Conservation (phyloP, 1,140 invertebrate genomes). For the Drosophila serrata region DNA sequence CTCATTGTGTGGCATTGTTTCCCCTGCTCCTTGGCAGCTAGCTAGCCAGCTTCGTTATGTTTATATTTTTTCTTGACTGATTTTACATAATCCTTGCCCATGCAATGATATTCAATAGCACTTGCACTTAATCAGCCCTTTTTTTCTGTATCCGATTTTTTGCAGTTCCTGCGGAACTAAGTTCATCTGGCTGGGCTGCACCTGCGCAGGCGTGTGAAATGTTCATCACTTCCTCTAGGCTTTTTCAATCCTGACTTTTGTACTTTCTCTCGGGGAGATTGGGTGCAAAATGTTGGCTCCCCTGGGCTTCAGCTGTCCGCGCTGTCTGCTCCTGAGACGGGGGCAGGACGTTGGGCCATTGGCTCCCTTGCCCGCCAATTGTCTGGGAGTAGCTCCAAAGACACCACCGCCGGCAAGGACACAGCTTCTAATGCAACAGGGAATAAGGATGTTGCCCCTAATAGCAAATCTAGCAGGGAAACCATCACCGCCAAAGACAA, state of each 20-base stretch:
- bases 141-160: slow-evolving; percentile 67
- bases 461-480: background rate
- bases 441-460: background rate
- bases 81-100: slow-evolving; percentile 57
- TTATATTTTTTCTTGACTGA: slow-evolving; percentile 61
- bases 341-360: slow-evolving; percentile 5
- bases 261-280: slow-evolving; percentile 23
- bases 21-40: slow-evolving; percentile 2
- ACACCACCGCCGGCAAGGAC: slow-evolving; percentile 9
- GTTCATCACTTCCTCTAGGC: slow-evolving; percentile 53
- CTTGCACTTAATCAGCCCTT: slow-evolving; percentile 31
- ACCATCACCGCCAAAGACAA: slow-evolving; percentile 7
- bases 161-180: slow-evolving; percentile 78
- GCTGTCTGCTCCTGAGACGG: slow-evolving; percentile 82
- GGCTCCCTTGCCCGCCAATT: slow-evolving; percentile 26
- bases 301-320: slow-evolving; percentile 92
- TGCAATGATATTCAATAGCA: slow-evolving; percentile 68
- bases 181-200: slow-evolving; percentile 53
- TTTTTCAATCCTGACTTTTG: slow-evolving; percentile 31
- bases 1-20: slow-evolving; percentile 37
- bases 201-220: slow-evolving; percentile 73
- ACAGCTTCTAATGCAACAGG: background rate
- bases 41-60: slow-evolving; percentile 30
- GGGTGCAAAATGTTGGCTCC: slow-evolving; percentile 87
- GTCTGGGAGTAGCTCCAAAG: slow-evolving; percentile 27